Base-by-base conservation (phyloP, 2,888 invertebrate genomes). In the Isotomurus palustris region DNA sequence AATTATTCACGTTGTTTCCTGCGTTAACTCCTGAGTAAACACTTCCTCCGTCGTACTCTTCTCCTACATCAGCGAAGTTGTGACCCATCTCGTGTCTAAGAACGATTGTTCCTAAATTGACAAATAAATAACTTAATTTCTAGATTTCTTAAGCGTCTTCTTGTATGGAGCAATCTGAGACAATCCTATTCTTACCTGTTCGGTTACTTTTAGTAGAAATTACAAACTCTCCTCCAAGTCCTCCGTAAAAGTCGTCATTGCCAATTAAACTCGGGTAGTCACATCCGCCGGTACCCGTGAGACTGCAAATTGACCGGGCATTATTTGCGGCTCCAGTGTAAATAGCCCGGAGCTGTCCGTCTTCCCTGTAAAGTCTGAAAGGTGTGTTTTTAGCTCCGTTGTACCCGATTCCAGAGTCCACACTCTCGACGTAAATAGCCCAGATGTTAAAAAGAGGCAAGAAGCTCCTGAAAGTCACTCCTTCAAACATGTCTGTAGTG, bases 171-270 rank as follows among this genome's bases (percentile, higher is more conserved):
- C n/a, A n/a, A n/a, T n/a, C n/a, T n/a, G n/a, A n/a, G n/a, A n/a
- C n/a, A n/a, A n/a, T n/a, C n/a, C n/a, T n/a, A n/a, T n/a, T n/a
- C n/a, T n/a, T n/a, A n/a, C n/a, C 58, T 2, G 56, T 62, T 22
- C 56, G 55, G 24, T 50, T 41, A n/a, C 43, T 48, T 35, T 29
- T 19, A 3, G 56, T 62, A 2, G 60, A 60, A 41, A 58, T 52
- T 3, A 62, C 58, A 27, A 58, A 62, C 44, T 69, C 69, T n/a
- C 69, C 69, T 10, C 69, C 69, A 6, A 69, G 40, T 14, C 69
- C 69, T 12, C 69, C 67, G 27, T 69, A 69, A 45, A 63, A 69
- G 35, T 69, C 67, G 50, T 69, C 69, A 38, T 69, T 69, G 14
- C 58, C 67, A 36, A 62, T 59, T 2, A 63, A 41, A 10, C 60